phyloP scores from a whole-genome alignment of 2,113 vertebrate species.

The Psophia crepitans region DNA sequence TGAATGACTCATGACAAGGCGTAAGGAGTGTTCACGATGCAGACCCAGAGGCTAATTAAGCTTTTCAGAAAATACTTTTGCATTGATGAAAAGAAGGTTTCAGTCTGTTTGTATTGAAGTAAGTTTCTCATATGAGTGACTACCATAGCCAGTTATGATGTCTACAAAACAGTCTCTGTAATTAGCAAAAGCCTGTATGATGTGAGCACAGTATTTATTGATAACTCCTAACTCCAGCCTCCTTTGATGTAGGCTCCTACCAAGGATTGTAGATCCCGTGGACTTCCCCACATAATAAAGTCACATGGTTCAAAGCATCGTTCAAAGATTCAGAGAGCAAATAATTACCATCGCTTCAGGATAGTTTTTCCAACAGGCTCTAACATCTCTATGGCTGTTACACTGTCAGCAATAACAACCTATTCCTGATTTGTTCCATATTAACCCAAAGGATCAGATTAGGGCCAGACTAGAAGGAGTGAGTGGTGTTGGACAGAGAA shows the following conservation, averaged over 20 bases:
- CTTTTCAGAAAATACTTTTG: not conserved
- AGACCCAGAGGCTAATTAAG: not conserved
- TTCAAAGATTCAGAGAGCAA: not conserved
- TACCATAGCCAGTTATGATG: not conserved
- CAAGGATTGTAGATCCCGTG: not conserved
- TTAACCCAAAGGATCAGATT: not conserved
- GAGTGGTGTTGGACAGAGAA: not conserved
- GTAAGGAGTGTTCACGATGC: not conserved
- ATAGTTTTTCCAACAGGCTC: not conserved
- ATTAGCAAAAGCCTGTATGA: not conserved
- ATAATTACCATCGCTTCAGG: not conserved
- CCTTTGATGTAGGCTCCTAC: not conserved
- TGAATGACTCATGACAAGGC: not conserved
- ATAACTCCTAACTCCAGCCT: not conserved
- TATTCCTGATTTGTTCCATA: not conserved
- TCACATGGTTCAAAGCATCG: not conserved
- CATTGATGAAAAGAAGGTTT: not conserved
- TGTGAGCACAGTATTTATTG: not conserved
- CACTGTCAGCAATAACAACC: not conserved
- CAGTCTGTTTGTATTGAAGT: not conserved
- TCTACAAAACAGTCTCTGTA: not conserved
- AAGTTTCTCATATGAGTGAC: not conserved
- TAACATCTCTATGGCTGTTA: not conserved
- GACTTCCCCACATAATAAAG: not conserved
- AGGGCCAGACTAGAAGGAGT: not conserved